phyloP scores from a whole-genome alignment of 2,797 vertebrate species.

The Selene dorsalis region DNA sequence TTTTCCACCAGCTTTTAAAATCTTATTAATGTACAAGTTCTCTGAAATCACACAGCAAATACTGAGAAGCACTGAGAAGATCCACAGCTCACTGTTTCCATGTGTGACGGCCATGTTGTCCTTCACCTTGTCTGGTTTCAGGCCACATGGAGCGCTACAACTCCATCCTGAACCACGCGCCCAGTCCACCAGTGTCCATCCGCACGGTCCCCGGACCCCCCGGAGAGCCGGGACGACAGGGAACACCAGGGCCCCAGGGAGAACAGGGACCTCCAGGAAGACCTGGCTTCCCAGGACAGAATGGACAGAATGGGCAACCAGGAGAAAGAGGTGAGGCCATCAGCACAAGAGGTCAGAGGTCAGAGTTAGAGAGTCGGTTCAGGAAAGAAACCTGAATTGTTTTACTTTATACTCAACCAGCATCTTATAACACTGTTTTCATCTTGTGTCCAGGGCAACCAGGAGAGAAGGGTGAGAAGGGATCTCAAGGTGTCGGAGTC shows the following conservation, averaged over 20 bases:
- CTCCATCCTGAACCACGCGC: conserved; percentile 92
- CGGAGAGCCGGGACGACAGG: conserved; percentile 91
- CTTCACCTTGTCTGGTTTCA: conserved; percentile 55
- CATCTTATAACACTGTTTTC: neutral
- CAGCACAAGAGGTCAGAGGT: no score
- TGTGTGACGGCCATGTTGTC: no score
- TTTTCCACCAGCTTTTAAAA: no score
- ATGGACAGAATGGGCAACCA: conserved; percentile 91
- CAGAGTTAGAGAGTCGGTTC: no score
- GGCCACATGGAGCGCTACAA: conserved; percentile 96
- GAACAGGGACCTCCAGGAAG: conserved; percentile 93
- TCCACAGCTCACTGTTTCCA: no score
- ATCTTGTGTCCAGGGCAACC: conserved; percentile 82
- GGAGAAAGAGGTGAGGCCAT: conserved; percentile 89
- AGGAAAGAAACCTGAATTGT: no score
- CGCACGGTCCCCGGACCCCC: conserved; percentile 92
- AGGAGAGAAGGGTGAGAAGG: conserved; percentile 95
- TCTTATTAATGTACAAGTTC: no score
- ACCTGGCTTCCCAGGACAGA: conserved; percentile 93
- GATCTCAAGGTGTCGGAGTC: conserved; percentile 88
- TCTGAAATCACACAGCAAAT: no score
- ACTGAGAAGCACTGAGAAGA: no score
- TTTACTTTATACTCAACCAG: neutral
- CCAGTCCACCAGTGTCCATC: conserved; percentile 89
- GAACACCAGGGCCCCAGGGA: conserved; percentile 88